A percentile compares a stretch with the other conserved stretches of the same genome.
Conservation (phyloP, 2,113 vertebrate genomes). For the Emydocephalus ijimae region DNA sequence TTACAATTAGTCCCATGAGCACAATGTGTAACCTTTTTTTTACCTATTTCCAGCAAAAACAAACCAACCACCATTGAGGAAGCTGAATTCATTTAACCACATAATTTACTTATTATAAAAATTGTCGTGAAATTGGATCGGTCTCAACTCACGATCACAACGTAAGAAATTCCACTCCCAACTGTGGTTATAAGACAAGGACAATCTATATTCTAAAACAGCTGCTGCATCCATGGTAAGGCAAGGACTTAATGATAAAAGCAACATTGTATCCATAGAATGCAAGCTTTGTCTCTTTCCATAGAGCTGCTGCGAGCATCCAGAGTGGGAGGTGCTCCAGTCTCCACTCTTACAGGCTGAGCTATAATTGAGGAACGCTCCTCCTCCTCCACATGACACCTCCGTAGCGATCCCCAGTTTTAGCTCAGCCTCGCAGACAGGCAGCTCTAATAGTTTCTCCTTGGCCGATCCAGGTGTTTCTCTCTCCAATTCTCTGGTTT, state of each 20-base stretch:
- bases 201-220: neutral
- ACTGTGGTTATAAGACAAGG: neutral
- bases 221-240: neutral
- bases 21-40: neutral
- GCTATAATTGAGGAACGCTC: too few species aligned
- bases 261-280: neutral
- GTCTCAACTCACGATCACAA: neutral
- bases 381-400: too few species aligned
- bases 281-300: neutral
- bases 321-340: too few species aligned
- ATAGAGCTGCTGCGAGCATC: too few species aligned
- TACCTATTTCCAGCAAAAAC: neutral
- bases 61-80: neutral
- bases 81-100: neutral
- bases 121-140: neutral
- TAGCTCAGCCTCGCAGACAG: too few species aligned
- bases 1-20: neutral
- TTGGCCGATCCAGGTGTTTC: too few species aligned
- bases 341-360: too few species aligned
- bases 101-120: neutral
- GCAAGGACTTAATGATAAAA: neutral
- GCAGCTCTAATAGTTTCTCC: too few species aligned
- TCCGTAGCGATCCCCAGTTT: too few species aligned
- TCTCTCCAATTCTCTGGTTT: too few species aligned
- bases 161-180: neutral